Evolutionary conservation across 1,140 invertebrate genomes (phyloP).

Genomic region (Drosophila pseudoananassae): DNA sequence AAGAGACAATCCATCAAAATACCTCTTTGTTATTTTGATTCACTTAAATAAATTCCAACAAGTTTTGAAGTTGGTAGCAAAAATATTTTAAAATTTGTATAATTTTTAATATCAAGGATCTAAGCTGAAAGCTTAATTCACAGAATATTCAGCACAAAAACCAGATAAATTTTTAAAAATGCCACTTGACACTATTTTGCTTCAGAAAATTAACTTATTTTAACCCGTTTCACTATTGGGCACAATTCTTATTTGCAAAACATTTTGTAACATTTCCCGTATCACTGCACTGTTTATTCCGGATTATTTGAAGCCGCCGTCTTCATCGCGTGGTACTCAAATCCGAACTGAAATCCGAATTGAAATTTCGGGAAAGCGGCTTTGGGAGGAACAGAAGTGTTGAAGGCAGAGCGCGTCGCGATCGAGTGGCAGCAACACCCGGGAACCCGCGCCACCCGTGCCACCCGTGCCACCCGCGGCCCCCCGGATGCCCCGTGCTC

Average conservation of each 20-base stretch:
- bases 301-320: conserved; percentile 76
- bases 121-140: conserved; percentile 2
- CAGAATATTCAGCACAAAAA: background rate
- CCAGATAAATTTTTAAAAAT: background rate
- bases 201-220: background rate
- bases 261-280: conserved; percentile 14
- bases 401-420: conserved; percentile 63
- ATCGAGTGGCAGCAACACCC: conserved; percentile 40
- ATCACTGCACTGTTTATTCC: conserved; percentile 49
- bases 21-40: conserved; percentile 15
- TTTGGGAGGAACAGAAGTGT: conserved; percentile 73
- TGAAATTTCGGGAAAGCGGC: conserved; percentile 79
- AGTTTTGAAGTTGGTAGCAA: background rate
- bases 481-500: background rate
- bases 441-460: conserved; percentile 1
- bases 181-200: background rate
- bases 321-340: conserved; percentile 79
- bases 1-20: conserved; percentile 22
- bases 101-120: background rate
- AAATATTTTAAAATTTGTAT: background rate
- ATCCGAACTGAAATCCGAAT: conserved; percentile 83
- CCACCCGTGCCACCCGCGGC: conserved; percentile 2
- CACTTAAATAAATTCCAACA: background rate
- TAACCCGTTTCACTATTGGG: background rate
- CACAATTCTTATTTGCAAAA: conserved; percentile 17